A percentile compares a stretch with the other conserved stretches of the same genome.
These are phyloP conservation scores for Tympanuchus pallidicinctus DNA, from an alignment of 2,113 vertebrate species.

Conservation along the genomic window DNA sequence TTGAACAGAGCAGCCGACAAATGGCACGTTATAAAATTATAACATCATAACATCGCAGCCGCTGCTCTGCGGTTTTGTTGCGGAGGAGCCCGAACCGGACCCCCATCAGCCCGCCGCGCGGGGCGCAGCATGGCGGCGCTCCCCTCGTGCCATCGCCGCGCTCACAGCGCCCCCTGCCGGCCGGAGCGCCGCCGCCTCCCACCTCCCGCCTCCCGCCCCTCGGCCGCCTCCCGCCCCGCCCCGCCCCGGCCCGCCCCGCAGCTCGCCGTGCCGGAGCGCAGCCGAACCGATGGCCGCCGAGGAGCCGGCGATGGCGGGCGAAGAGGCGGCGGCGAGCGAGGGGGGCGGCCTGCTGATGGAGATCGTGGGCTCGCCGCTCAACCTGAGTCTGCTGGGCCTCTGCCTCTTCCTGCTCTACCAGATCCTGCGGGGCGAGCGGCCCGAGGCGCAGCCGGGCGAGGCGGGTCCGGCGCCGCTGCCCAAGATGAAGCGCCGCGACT, in stretches of 20 bases:
- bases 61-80: not conserved
- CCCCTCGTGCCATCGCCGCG: not conserved
- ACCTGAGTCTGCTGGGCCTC: conserved; percentile 89
- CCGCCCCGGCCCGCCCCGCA: not conserved
- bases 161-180: not conserved
- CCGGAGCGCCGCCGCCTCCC: too few species aligned
- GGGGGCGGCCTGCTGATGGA: conserved; percentile 86
- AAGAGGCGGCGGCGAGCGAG: conserved; percentile 77
- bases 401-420: conserved; percentile 93
- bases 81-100: not conserved
- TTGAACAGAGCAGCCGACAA: not conserved
- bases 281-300: conserved; percentile 23
- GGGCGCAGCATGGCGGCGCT: too few species aligned
- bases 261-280: not conserved
- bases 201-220: too few species aligned
- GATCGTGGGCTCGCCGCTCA: conserved; percentile 91
- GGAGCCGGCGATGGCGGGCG: not conserved
- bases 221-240: not conserved
- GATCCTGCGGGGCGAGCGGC: conserved; percentile 90
- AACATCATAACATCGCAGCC: not conserved
- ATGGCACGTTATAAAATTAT: not conserved
- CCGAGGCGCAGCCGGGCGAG: conserved; percentile 66
- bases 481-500: conserved; percentile 89
- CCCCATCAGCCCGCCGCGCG: not conserved
- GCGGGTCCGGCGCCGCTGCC: conserved; percentile 80